Evolutionary conservation across 2,113 vertebrate species (phyloP), one percentile per base, ranked within the genome.

Genomic region (Phycodurus eques): DNA sequence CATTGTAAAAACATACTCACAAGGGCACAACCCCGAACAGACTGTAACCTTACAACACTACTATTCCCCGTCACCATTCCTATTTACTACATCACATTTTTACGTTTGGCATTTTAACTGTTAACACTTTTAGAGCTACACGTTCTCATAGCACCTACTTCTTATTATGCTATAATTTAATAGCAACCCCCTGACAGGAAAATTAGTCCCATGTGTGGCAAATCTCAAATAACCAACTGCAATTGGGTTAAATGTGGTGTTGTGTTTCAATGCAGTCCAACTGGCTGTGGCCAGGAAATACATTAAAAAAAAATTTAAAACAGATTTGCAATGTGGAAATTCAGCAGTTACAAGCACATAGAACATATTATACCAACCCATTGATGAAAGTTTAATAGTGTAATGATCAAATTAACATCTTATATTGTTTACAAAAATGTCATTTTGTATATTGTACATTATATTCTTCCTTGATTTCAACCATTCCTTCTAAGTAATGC

Each of bases 201-300:
- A 66, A 66, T 66, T 12, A 47, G n/a, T 66, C 64, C 64, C 64
- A 66, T 66, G 44, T 66, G 64, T n/a, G 44, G 64, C n/a, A 47
- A 31, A 66, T 66, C 64, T 66, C 43, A 66, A 66, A 66, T 47
- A 47, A 47, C 43, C 19, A 43, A 66, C 64, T 66, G 12, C 43
- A 47, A 66, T 6, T 47, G 1, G 64, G 44, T 42, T 66, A 47
- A 66, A 66, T 44, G 22, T 8, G 44, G 13, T 27, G 22, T 43
- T 66, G 14, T 20, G 11, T 65, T n/a, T 65, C 7, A 6, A 27
- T 66, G 43, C 13, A 17, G 8, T 27, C 64, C 43, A 27, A 46
- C 43, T 46, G n/a, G 44, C n/a, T 66, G 44, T 9, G 22, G 43
- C 22, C 44, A 66, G 64, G 43, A 47, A 65, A 46, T 44, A 44